phyloP scores from a whole-genome alignment of 1,140 invertebrate species.

The Calycopis cecrops region DNA sequence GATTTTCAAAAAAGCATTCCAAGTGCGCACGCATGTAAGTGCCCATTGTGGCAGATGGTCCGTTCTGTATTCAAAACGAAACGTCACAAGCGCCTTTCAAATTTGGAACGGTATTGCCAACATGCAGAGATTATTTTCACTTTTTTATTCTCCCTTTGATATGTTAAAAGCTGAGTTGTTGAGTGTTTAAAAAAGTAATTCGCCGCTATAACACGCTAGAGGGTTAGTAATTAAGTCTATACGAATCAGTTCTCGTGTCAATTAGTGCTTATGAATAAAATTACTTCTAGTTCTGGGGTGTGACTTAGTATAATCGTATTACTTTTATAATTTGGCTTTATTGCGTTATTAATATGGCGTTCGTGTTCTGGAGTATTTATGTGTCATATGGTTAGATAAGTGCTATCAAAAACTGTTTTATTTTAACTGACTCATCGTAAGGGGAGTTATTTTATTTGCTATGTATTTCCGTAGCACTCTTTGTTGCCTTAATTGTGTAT shows the following conservation, averaged over 20 bases:
- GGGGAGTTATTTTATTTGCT: no score
- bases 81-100: conserved; percentile 26
- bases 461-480: no score
- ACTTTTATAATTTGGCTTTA: conserved; percentile 3
- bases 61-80: conserved; percentile 39
- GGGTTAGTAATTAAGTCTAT: conserved; percentile 44
- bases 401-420: no score
- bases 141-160: conserved; percentile 26
- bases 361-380: not conserved
- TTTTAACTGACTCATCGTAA: no score
- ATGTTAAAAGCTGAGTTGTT: conserved; percentile 31
- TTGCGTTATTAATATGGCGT: not conserved
- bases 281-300: conserved; percentile 32
- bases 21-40: conserved; percentile 58
- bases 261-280: conserved; percentile 44
- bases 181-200: conserved; percentile 31
- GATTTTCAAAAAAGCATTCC: conserved; percentile 61
- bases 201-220: conserved; percentile 27
- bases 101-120: conserved; percentile 24
- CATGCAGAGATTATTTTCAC: conserved; percentile 32
- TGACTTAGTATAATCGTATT: conserved; percentile 19
- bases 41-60: conserved; percentile 70
- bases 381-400: no score
- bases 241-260: conserved; percentile 44
- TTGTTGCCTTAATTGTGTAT: no score